A percentile compares a stretch with the other conserved stretches of the same genome.
These are phyloP conservation scores for Ommatoiulus sabulosus DNA, from an alignment of 2,888 invertebrate genomes.

Conservation along the genomic window DNA sequence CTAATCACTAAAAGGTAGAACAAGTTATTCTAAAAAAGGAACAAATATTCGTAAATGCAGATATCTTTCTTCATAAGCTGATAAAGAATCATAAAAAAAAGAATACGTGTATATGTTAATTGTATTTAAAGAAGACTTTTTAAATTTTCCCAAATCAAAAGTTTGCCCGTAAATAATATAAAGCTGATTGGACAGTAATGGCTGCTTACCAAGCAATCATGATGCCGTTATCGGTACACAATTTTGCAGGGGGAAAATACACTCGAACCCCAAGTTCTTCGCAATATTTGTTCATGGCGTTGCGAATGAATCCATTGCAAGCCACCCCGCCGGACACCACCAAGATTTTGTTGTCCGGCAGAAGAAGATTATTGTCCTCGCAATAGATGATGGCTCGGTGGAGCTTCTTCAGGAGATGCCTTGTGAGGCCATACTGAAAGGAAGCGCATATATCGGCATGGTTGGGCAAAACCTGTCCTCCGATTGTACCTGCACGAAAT, in stretches of 20 bases:
- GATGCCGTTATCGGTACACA: conserved; percentile 97
- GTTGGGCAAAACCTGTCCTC: conserved; percentile 80
- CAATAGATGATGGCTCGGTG: conserved; percentile 86
- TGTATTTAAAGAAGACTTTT: conserved; percentile 52
- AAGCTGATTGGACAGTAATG: too few relatives aligned
- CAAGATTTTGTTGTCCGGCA: conserved; percentile 72
- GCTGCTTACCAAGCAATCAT: conserved; percentile 89
- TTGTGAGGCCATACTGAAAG: conserved; percentile 79
- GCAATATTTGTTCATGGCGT: conserved; percentile 78
- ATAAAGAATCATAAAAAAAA: too few relatives aligned
- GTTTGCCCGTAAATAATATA: too few relatives aligned
- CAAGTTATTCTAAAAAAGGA: too few relatives aligned
- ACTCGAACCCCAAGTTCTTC: conserved; percentile 72
- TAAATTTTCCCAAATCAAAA: too few relatives aligned
- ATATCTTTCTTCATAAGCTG: too few relatives aligned
- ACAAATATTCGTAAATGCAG: too few relatives aligned
- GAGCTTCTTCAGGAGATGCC: conserved; percentile 84
- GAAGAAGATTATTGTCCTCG: conserved; percentile 74
- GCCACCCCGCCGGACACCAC: conserved; percentile 96
- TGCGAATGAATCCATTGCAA: conserved; percentile 86
- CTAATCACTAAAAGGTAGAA: too few relatives aligned
- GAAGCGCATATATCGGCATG: conserved; percentile 86
- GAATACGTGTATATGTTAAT: neutral
- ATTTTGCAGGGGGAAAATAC: conserved; percentile 81
- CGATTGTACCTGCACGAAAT: conserved; percentile 70